Percentiles rank a stretch among this genome's conserved stretches.
These are phyloP conservation scores for Novumbra hubbsi DNA, from an alignment of 2,797 vertebrate species.

Conservation along the genomic window DNA sequence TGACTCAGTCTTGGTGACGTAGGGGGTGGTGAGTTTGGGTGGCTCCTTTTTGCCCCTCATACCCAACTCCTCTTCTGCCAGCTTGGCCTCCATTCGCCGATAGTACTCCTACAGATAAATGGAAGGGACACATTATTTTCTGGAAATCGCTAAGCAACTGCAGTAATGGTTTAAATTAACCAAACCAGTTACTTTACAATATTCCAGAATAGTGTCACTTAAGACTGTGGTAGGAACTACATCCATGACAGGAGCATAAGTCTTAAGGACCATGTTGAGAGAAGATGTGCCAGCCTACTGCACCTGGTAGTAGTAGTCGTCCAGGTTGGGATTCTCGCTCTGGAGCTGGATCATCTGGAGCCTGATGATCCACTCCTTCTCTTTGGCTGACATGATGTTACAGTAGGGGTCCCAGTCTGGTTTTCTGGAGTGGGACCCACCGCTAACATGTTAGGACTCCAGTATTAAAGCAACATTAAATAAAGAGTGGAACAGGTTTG, in stretches of 20 bases:
- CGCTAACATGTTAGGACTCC: background rate
- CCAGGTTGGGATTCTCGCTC: constrained; percentile 85
- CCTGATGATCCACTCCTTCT: constrained; percentile 93
- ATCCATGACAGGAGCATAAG: background rate
- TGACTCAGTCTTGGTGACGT: constrained; percentile 85
- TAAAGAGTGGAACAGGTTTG: no score
- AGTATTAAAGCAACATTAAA: background rate
- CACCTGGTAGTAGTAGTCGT: constrained; percentile 92
- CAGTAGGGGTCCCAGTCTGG: constrained; percentile 78
- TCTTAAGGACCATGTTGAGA: background rate
- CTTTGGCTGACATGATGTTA: constrained; percentile 85
- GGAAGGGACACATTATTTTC: background rate
- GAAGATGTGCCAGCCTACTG: constrained; percentile 1
- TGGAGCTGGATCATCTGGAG: constrained; percentile 96
- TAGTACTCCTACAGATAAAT: constrained; percentile 80
- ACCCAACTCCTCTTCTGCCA: constrained; percentile 83
- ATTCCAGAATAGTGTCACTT: background rate
- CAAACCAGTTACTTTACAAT: background rate
- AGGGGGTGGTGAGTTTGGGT: constrained; percentile 88
- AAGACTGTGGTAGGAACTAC: background rate
- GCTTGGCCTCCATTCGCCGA: constrained; percentile 80
- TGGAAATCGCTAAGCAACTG: background rate
- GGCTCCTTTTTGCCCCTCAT: constrained; percentile 80
- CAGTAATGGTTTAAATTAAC: background rate
- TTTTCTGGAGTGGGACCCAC: constrained; percentile 62